Evolutionary conservation across 2,888 invertebrate genomes (phyloP).

Genomic region (Clitarchus hookeri): DNA sequence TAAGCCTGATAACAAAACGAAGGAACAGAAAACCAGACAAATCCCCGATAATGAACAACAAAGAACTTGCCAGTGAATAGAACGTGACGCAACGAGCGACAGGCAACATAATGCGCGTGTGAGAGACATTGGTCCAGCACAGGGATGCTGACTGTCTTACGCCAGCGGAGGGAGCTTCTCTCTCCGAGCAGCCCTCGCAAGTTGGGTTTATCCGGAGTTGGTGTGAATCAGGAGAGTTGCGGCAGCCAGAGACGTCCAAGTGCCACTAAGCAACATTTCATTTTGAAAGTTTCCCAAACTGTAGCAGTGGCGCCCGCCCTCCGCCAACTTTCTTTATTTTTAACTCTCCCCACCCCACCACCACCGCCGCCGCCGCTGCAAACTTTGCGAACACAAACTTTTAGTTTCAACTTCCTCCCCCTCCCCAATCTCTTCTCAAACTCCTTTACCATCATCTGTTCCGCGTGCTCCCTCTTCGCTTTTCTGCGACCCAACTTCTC

Average conservation of each 20-base stretch:
- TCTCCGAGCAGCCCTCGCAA: too few species aligned
- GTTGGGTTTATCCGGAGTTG: too few species aligned
- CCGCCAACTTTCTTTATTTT: conserved; percentile 24
- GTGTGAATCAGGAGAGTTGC: too few species aligned
- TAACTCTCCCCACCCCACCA: conserved; percentile 30
- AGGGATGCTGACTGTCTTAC: too few species aligned
- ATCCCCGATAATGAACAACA: too few species aligned
- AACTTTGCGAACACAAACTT: conserved; percentile 48
- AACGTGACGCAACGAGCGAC: too few species aligned
- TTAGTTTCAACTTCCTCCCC: conserved; percentile 43
- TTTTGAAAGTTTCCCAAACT: conserved; percentile 42
- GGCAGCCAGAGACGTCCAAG: too few species aligned
- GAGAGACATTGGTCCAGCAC: not conserved
- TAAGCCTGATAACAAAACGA: too few species aligned
- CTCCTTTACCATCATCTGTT: conserved; percentile 26
- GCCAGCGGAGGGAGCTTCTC: too few species aligned
- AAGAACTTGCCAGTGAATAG: too few species aligned
- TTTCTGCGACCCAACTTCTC: conserved; percentile 40
- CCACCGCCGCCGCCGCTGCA: conserved; percentile 45
- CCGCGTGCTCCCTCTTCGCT: conserved; percentile 32
- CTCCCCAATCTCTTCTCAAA: conserved; percentile 27
- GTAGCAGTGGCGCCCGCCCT: conserved; percentile 26
- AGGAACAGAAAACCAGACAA: too few species aligned
- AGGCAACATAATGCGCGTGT: not conserved
- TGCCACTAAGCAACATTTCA: conserved; percentile 42